Conservation (phyloP, 2,113 vertebrate genomes). For the Chaetops frenatus region DNA sequence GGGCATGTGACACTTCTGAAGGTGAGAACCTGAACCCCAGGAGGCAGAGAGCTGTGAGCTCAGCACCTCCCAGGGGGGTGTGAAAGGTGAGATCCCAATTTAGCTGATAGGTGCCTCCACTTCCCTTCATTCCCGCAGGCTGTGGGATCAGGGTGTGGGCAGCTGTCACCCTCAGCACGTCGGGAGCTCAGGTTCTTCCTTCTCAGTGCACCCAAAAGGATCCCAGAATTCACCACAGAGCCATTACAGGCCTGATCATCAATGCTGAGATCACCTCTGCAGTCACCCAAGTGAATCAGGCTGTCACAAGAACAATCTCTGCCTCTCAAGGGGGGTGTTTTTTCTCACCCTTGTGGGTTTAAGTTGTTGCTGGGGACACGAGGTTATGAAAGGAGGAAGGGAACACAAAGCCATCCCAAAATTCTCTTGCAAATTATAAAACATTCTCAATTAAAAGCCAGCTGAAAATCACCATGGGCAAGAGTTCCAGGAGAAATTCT, state of each 20-base stretch:
- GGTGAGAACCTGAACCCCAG: not conserved
- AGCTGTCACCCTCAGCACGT: not conserved
- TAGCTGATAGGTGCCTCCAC: not conserved
- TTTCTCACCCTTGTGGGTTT: not conserved
- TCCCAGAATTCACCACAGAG: not conserved
- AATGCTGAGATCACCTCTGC: not conserved
- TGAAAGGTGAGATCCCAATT: not conserved
- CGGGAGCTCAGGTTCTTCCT: not conserved
- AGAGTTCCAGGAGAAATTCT: not conserved
- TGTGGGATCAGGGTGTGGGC: not conserved
- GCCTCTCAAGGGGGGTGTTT: not conserved
- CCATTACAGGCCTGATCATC: not conserved
- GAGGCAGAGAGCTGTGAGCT: not conserved
- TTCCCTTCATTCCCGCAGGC: fast-evolving
- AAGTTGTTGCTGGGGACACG: fast-evolving
- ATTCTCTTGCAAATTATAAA: not conserved
- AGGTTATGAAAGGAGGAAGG: not conserved
- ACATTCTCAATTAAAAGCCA: not conserved
- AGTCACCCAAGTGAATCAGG: not conserved
- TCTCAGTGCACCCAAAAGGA: not conserved
- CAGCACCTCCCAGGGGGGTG: not conserved
- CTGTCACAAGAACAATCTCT: not conserved
- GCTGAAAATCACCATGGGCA: not conserved
- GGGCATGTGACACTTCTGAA: not conserved
- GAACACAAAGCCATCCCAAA: not conserved